Conservation (phyloP, 1,140 invertebrate genomes). For the Drosophila truncata region DNA sequence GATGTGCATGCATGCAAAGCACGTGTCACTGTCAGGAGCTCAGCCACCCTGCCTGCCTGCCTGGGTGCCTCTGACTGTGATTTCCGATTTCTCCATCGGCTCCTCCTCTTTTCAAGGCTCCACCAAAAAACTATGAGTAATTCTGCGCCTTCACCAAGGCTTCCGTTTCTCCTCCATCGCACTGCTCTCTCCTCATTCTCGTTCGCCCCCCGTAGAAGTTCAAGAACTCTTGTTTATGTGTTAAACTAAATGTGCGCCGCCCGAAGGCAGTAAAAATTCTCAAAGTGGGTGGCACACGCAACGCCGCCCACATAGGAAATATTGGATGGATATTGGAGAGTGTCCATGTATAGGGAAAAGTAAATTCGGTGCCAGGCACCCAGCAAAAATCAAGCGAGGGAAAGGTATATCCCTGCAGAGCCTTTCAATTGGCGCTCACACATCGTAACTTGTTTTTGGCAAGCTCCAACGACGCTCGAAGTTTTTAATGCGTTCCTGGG, state of each 20-base stretch:
- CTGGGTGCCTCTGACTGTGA: slow-evolving; percentile 23
- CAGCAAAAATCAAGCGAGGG: slow-evolving; percentile 15
- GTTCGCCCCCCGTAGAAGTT: slow-evolving; percentile 45
- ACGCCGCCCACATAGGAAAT: slow-evolving; percentile 35
- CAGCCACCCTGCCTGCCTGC: slow-evolving; percentile 20
- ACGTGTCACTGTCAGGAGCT: slow-evolving; percentile 77
- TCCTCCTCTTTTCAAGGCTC: slow-evolving; percentile 33
- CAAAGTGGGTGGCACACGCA: slow-evolving; percentile 78
- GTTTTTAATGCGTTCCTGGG: slow-evolving; percentile 71
- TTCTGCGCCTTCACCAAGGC: slow-evolving; percentile 40
- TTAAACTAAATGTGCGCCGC: slow-evolving; percentile 63
- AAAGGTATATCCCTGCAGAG: background rate
- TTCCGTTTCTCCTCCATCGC: slow-evolving; percentile 8
- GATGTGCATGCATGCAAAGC: slow-evolving; percentile 84
- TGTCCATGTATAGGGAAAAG: slow-evolving; percentile 43
- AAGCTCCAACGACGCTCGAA: slow-evolving; percentile 30
- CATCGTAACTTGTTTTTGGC: slow-evolving; percentile 69
- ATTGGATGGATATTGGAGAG: slow-evolving; percentile 15
- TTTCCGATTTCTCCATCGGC: slow-evolving; percentile 31
- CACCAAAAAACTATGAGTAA: slow-evolving; percentile 22
- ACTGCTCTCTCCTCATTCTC: background rate
- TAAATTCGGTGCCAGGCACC: slow-evolving; percentile 45
- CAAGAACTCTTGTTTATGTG: slow-evolving; percentile 74
- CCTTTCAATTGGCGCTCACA: slow-evolving; percentile 78
- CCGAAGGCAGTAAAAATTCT: slow-evolving; percentile 32